Base-by-base conservation (phyloP, 1,140 invertebrate species). In the Tenebrio molitor region DNA sequence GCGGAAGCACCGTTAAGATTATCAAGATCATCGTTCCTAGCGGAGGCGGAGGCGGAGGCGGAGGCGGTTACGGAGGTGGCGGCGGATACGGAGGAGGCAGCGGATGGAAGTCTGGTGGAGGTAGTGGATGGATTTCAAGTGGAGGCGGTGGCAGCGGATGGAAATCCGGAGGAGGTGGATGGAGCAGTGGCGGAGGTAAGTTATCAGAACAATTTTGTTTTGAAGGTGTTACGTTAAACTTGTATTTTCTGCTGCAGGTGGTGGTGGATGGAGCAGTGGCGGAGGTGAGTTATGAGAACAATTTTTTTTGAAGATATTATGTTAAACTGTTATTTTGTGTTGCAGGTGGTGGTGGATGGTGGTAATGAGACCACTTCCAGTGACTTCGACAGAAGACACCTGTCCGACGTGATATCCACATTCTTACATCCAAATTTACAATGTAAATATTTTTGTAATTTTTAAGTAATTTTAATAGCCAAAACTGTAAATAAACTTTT, bases 111-210 rank as follows among this genome's bases (percentile, higher is more conserved):
- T 68, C 66, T 5, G 71, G 63, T 39, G 71, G 63, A n/a, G n/a
- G n/a, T n/a, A n/a, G n/a, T n/a, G n/a, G n/a, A n/a, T n/a, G n/a
- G n/a, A n/a, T n/a, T n/a, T n/a, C n/a, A n/a, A n/a, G n/a, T n/a
- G n/a, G 67, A 16, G 75, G 75, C 6, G 64, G 66, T 6, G 75
- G 74, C 23, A 71, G 74, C 19, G 71, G 73, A 33, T 72, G 73
- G 66, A 58, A 65, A 67, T 74, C 63, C n/a, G 72, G 74, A 46
- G 65, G 65, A 46, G 25, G 42, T 53, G 66, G 66, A 58, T 58
- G 50, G 50, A 58, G 50, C 50, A 58, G 50, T 8, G 42, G 42
- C 29, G 39, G 50, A 39, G 69, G 69, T 71, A 82, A 76, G 69
- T 80, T 17, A 14, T 1, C 8, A 10, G 7, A n/a, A 12, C 2